Evolutionary conservation across 2,797 vertebrate species (phyloP), one percentile per base, ranked within the genome.

Genomic region (Peromyscus attwateri): DNA sequence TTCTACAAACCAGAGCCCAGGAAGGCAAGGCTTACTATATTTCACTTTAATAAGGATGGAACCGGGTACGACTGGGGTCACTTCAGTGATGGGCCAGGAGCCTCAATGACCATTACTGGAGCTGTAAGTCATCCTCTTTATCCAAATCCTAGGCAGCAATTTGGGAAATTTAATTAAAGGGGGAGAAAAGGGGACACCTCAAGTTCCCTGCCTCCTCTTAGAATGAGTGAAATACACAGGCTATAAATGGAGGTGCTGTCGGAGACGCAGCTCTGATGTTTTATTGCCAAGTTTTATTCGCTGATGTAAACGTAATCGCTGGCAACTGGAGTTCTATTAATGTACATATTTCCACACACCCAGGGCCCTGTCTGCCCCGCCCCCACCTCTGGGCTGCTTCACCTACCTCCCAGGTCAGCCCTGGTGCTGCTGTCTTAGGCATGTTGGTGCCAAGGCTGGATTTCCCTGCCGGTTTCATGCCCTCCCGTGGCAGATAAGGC

Each of bases 81-180:
- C 87, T 77, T 21, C 57, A 6, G 87, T 2, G 60, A 70, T 16
- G 62, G 95, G 91, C 83, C 2, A 4, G 80, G 89, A 96, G 71
- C 96, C 25, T 57, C 0, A 0, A 29, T 82, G 94, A 83, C 16
- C 49, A 97, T 97, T 97, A 92, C 94, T 21, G 21, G 76, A 96
- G 96, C 92, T 23, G 25, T 98, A 97, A 97, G 97, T 97, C 95
- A 97, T 97, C 94, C 29, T 34, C 91, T 98, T 97, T 97, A 98
- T 98, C 97, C 98, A 98, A 97, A 98, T 97, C 96, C 95, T 96
- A 95, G 97, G 97, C 97, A 95, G 92, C 97, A 96, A 97, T 98
- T 98, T 98, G 97, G 95, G 93, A 96, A 96, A 97, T 97, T 97
- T 98, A 98, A 98, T 98, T 98, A 98, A 98, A 98, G 97, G 95